phyloP scores from a whole-genome alignment of 2,797 vertebrate genomes.

The Tokudaia muenninki region DNA sequence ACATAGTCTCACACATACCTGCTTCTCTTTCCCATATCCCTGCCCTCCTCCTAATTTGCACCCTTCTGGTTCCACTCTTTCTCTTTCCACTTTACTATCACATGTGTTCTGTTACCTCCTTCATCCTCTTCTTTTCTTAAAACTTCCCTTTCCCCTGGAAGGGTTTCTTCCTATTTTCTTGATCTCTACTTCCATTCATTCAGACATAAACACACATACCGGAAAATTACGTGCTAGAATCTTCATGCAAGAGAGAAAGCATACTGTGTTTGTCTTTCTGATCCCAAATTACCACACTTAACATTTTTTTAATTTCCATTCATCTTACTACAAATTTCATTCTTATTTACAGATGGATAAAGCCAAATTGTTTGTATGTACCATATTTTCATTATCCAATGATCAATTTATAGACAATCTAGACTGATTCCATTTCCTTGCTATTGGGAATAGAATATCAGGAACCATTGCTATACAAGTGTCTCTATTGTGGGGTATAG shows the following conservation, averaged over 20 bases:
- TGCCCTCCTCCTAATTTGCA: background rate
- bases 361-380: background rate
- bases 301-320: background rate
- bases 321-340: background rate
- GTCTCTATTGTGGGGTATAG: background rate
- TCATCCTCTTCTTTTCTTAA: too few relatives aligned
- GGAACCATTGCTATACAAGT: background rate
- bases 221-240: background rate
- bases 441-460: background rate
- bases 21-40: background rate
- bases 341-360: background rate
- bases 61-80: background rate
- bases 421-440: background rate
- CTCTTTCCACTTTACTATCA: background rate
- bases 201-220: background rate
- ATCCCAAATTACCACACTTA: background rate
- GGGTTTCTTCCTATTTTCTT: background rate
- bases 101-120: background rate
- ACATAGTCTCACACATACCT: background rate
- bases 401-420: background rate
- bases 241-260: background rate
- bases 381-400: too few relatives aligned
- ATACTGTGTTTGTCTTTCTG: background rate
- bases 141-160: background rate
- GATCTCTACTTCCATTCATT: background rate